Percentiles rank a stretch among this genome's conserved stretches.
Evolutionary conservation across 2,888 invertebrate genomes (phyloP).

Genomic region (Dexiosoma caninum): DNA sequence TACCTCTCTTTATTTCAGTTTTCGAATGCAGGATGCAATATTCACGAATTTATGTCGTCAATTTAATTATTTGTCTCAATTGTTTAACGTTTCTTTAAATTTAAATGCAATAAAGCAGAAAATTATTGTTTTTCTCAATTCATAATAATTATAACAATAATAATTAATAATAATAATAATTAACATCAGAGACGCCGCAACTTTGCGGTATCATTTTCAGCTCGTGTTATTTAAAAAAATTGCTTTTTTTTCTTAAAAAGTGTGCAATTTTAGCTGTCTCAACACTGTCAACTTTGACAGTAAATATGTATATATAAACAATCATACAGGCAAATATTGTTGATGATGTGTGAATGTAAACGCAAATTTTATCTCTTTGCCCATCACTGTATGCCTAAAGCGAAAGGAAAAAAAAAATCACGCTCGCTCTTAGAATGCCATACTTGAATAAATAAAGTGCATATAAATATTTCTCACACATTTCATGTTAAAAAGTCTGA

Average conservation of each 20-base stretch:
- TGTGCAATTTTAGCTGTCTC: slow-evolving; percentile 45
- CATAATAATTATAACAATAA: too few species aligned
- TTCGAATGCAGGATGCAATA: too few species aligned
- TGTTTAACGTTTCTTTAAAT: too few species aligned
- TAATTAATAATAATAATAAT: too few species aligned
- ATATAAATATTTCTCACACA: slow-evolving; percentile 56
- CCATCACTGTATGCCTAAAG: slow-evolving; percentile 38
- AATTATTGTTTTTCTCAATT: too few species aligned
- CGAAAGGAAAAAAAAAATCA: too few species aligned
- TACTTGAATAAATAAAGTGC: background rate
- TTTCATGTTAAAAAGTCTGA: slow-evolving; percentile 42
- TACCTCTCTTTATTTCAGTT: too few species aligned
- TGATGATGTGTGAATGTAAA: slow-evolving; percentile 15
- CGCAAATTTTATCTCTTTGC: slow-evolving; percentile 18
- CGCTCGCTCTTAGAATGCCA: slow-evolving; percentile 34
- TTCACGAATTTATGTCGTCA: too few species aligned
- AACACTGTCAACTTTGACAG: slow-evolving; percentile 46
- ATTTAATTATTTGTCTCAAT: too few species aligned
- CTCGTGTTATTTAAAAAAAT: background rate
- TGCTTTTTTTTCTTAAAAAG: slow-evolving; percentile 9
- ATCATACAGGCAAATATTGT: background rate
- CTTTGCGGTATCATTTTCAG: background rate
- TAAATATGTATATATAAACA: slow-evolving; percentile 36
- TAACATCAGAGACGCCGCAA: too few species aligned
- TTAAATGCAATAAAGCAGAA: too few species aligned